These are phyloP conservation scores for Babylonia areolata DNA, from an alignment of 1,140 invertebrate species.

Conservation along the genomic window DNA sequence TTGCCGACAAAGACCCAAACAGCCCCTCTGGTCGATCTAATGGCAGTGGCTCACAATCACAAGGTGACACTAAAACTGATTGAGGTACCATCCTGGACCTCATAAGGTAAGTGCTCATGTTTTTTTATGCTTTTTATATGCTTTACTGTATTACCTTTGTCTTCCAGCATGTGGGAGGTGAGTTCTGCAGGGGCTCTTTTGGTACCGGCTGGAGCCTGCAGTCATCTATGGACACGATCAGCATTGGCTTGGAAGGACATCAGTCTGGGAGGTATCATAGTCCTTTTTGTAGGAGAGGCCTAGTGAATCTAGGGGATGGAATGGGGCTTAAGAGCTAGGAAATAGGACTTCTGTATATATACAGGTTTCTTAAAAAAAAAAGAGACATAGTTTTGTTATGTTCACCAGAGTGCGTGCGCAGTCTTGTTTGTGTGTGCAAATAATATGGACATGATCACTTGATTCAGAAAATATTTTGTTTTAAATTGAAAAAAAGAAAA, in stretches of 20 bases:
- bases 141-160: background rate
- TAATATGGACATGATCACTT: too few species aligned
- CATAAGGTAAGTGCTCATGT: slow-evolving; percentile 27
- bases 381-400: too few species aligned
- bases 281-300: background rate
- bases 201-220: background rate
- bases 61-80: slow-evolving; percentile 40
- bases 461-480: too few species aligned
- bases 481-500: too few species aligned
- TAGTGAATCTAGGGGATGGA: background rate
- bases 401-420: too few species aligned
- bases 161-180: slow-evolving; percentile 33
- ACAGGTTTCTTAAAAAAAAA: too few species aligned
- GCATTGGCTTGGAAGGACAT: background rate
- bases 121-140: background rate
- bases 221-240: background rate
- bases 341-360: too few species aligned
- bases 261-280: slow-evolving; percentile 38
- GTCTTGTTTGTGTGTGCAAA: too few species aligned
- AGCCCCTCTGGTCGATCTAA: background rate
- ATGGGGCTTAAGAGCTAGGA: too few species aligned
- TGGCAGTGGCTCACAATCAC: slow-evolving; percentile 16
- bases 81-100: slow-evolving; percentile 39
- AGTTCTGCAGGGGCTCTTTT: slow-evolving; percentile 1
- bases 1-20: background rate